These are phyloP conservation scores for Conopomorpha cramerella DNA, from an alignment of 1,140 invertebrate genomes.

Conservation along the genomic window DNA sequence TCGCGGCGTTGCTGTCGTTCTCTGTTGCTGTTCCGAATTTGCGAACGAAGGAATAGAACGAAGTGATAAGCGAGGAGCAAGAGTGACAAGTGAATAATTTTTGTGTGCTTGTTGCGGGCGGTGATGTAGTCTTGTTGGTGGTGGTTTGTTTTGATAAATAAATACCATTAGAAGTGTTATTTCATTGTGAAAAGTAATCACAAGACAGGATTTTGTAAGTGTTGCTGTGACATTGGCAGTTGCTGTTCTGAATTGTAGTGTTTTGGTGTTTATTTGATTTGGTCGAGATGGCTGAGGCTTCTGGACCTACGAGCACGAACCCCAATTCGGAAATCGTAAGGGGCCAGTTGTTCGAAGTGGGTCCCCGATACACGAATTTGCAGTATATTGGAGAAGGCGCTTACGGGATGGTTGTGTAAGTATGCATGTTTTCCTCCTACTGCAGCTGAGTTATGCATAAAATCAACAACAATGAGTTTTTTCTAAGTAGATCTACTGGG, in stretches of 20 bases:
- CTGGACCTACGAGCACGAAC: slow-evolving; percentile 66
- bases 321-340: slow-evolving; percentile 85
- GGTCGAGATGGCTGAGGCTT: slow-evolving; percentile 64
- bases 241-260: slow-evolving; percentile 23
- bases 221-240: slow-evolving; percentile 30
- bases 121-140: slow-evolving; percentile 50
- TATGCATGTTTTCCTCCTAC: no score
- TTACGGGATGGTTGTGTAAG: slow-evolving; percentile 99
- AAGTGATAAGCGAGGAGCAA: slow-evolving; percentile 57
- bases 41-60: no score
- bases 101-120: no score
- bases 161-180: no score
- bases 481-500: no score
- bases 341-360: slow-evolving; percentile 94
- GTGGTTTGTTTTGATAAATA: slow-evolving; percentile 46
- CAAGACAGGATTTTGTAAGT: no score
- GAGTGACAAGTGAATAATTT: slow-evolving; percentile 30
- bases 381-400: slow-evolving; percentile 98
- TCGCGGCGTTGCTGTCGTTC: no score
- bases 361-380: slow-evolving; percentile 93
- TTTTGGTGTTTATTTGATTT: slow-evolving; percentile 14
- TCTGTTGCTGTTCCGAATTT: no score
- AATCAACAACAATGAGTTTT: no score
- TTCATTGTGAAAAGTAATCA: no score
- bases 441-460: no score